Base-by-base conservation (phyloP, 2,797 vertebrate species). In the Ispidina lecontei region DNA sequence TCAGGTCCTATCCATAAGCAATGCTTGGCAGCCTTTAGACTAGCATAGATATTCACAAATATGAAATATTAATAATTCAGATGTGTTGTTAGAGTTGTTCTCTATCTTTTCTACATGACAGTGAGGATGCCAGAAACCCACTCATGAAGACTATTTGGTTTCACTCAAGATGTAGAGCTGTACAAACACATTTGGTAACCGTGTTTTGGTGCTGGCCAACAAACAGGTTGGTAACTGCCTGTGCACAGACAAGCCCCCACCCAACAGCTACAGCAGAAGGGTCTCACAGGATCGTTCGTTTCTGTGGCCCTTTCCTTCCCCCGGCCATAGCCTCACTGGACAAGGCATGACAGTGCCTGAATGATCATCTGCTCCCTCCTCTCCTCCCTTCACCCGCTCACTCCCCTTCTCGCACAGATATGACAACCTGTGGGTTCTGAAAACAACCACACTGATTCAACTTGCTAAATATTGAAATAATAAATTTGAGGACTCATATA, bases 391-490 rank as follows among this genome's bases (percentile, higher is more conserved):
- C 0, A 68, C 49, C n/a, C 0, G 0, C 51, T 87, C 10, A 1
- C 43, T 89, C 74, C 37, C 47, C 55, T 22, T 80, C 63, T 91
- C 28, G 10, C 58, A 62, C 6, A 19, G 22, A 47, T 74, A 28
- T 12, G 7, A 73, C 44, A 84, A 47, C 28, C 13, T 10, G 22
- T 23, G 8, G 31, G 13, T 72, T 93, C 35, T 74, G 62, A 91
- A 90, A 89, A 29, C 47, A 93, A 86, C 26, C 47, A 87, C 4
- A 1, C 8, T 3, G 21, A 46, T 81, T 95, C 86, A 7, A 4
- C 54, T 93, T 62, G 33, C 25, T 86, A 91, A 94, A 84, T 89
- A 95, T 73, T 47, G 79, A 89, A 96, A 94, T 60, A 89, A 91
- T 76, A 86, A 81, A 93, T 90, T 39, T 41, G 37, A 21, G 37